Evolutionary conservation across 2,797 vertebrate species (phyloP).

Genomic region (Adelosebastes latens): DNA sequence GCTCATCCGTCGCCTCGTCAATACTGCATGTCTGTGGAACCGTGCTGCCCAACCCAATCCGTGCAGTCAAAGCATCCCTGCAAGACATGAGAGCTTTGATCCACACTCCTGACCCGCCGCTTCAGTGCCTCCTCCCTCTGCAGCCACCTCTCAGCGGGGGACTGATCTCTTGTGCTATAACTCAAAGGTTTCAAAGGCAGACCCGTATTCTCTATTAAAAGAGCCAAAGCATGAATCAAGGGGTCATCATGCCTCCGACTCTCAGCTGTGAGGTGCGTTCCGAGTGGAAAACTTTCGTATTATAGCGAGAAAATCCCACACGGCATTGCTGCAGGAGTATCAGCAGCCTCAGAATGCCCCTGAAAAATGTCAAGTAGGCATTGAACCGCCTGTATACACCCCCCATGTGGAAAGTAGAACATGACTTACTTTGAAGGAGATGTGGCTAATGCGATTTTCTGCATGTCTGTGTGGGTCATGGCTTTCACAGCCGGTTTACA

Average conservation of each 20-base stretch:
- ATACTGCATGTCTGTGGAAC: constrained; percentile 48
- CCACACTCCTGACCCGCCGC: constrained; percentile 41
- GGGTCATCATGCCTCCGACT: constrained; percentile 19
- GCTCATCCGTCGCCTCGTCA: constrained; percentile 30
- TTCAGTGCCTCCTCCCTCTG: constrained; percentile 36
- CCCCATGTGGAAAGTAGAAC: constrained; percentile 31
- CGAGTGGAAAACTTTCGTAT: constrained; percentile 16
- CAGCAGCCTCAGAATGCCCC: constrained; percentile 9
- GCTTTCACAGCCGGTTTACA: constrained; percentile 79
- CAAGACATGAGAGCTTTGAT: constrained; percentile 58
- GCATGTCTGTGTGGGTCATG: constrained; percentile 79
- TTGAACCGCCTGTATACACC: constrained; percentile 12
- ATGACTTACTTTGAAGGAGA: constrained; percentile 53
- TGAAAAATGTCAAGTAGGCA: constrained; percentile 27
- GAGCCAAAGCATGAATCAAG: constrained; percentile 40
- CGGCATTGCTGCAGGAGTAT: constrained; percentile 18
- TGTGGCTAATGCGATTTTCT: constrained; percentile 66
- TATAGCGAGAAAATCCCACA: constrained; percentile 16
- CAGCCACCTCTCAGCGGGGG: constrained; percentile 10
- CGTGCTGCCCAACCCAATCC: constrained; percentile 15
- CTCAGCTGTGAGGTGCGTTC: constrained; percentile 17
- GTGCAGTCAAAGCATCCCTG: constrained; percentile 44
- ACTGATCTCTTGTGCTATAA: constrained; percentile 42
- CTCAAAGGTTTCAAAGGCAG: constrained; percentile 51
- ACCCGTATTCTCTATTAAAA: constrained; percentile 25